These are phyloP conservation scores for Temnothorax nylanderi DNA, from an alignment of 1,140 invertebrate species.

Conservation along the genomic window DNA sequence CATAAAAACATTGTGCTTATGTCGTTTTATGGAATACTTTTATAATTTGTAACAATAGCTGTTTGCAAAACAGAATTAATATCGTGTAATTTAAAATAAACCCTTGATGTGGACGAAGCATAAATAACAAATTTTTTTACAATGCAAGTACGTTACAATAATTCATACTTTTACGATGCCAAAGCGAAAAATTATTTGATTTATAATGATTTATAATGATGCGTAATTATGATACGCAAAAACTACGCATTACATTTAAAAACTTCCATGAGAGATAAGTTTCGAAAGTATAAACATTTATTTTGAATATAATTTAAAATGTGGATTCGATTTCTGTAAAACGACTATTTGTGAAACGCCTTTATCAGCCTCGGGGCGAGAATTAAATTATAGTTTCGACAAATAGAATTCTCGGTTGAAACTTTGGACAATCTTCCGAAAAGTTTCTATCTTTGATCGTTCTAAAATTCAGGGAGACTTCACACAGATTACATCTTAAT, in stretches of 20 bases:
- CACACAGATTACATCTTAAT: slow-evolving; percentile 25
- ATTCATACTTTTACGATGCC: not conserved
- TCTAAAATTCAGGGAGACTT: slow-evolving; percentile 18
- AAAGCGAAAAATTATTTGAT: not conserved
- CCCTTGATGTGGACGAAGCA: too few relatives aligned
- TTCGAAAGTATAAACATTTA: not conserved
- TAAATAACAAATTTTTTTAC: not conserved
- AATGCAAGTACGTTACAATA: not conserved
- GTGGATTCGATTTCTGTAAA: not conserved
- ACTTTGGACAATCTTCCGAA: slow-evolving; percentile 18
- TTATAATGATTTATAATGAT: not conserved
- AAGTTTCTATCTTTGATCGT: slow-evolving; percentile 37
- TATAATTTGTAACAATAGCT: slow-evolving; percentile 1
- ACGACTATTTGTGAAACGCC: not conserved
- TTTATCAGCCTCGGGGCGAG: not conserved
- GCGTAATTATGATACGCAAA: not conserved
- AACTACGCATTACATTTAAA: not conserved
- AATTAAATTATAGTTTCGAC: slow-evolving; percentile 50
- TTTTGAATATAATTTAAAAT: not conserved
- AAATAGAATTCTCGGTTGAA: slow-evolving; percentile 28
- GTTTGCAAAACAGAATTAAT: not conserved
- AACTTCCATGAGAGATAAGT: not conserved
- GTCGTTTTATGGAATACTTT: not conserved
- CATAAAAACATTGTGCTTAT: not conserved
- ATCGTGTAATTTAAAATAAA: not conserved